Evolutionary conservation across 2,113 vertebrate genomes (phyloP), one percentile per base, ranked within the genome.

Genomic region (Petaurus breviceps): DNA sequence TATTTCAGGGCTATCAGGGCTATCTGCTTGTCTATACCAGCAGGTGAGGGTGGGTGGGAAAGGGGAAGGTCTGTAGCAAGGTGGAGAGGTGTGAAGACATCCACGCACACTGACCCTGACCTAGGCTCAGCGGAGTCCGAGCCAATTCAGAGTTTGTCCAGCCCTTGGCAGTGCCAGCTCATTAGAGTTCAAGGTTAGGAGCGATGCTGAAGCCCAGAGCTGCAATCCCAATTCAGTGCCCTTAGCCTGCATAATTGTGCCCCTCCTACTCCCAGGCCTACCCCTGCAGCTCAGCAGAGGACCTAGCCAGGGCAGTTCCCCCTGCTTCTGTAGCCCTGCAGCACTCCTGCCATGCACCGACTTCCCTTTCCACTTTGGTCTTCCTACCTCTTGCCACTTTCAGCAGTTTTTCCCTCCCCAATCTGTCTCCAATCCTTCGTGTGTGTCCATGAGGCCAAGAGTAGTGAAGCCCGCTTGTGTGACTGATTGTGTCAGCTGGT

Each of bases 371-470:
- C 93, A 77, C 57, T n/a, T 54, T 93, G 10, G 91, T 50, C n/a
- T 68, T 28, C 46, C 6, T 51, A 37, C 49, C 46, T 50, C 55
- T 0, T 68, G 49, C 53, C 28, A 90, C 47, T 94, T 92, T 93
- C 43, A 96, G 95, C 95, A 61, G 89, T 8, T 37, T 51, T 46
- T 94, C 77, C 93, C 90, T 10, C 68, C 53, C n/a, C n/a, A 93
- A 25, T 0, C 0, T 92, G 49, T 94, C 43, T 49, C 89, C 46
- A 97, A 61, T 91, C 51, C 89, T 96, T n/a, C 91, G 24, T 90
- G 10, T 89, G 61, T 96, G 51, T 94, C 55, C 96, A 96, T 93
- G 68, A 94, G 25, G 51, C 50, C 50, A 93, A 43, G 55, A 93
- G 53, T 94, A 0, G 0, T 57, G 94, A 93, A 46, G 90, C 89